Evolutionary conservation across 2,113 vertebrate species (phyloP).

Genomic region (Gavialis gangeticus): DNA sequence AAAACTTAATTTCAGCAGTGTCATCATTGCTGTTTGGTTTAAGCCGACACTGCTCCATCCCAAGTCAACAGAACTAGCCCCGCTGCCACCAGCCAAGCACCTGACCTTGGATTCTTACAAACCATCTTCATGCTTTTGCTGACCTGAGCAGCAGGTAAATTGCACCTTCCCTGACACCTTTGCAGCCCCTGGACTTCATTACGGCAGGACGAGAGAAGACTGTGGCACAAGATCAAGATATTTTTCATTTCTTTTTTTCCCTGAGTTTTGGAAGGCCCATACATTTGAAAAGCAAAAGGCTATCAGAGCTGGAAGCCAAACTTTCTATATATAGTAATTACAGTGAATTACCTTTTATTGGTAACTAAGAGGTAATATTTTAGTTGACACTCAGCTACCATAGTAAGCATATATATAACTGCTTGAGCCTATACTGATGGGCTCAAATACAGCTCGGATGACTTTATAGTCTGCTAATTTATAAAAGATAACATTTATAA

Average conservation of each 20-base stretch:
- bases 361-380: not conserved
- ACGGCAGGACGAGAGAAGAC: not conserved
- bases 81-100: not conserved
- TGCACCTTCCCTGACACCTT: not conserved
- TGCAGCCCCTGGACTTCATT: not conserved
- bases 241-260: not conserved
- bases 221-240: not conserved
- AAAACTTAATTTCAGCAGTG: not conserved
- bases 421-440: not conserved
- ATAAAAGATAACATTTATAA: fast-evolving
- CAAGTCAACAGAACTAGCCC: not conserved
- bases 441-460: not conserved
- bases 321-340: not conserved
- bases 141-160: not conserved
- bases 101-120: not conserved
- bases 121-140: not conserved
- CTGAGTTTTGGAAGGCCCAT: not conserved
- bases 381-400: not conserved
- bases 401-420: not conserved
- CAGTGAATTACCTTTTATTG: not conserved
- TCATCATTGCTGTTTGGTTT: not conserved
- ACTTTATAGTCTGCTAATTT: not conserved
- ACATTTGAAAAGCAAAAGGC: not conserved
- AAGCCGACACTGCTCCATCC: not conserved
- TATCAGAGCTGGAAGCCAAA: not conserved